Evolutionary conservation across 2,797 vertebrate species (phyloP), one percentile per base, ranked within the genome.

Genomic region (Anisognathus igniventris): DNA sequence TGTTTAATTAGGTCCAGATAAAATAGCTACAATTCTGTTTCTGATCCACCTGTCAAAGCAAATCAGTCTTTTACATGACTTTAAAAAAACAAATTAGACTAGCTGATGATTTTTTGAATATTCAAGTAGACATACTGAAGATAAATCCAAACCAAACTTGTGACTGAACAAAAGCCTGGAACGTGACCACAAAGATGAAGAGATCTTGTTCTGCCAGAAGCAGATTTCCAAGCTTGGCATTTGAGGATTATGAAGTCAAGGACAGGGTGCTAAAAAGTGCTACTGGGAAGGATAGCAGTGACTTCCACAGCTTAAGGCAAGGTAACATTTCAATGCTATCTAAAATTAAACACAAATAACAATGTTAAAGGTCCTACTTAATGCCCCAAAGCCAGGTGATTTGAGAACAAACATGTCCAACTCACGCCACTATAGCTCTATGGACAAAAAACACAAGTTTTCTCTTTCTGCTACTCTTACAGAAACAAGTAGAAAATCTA

Each of bases 1-100:
- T 98, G 97, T 97, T 98, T 98, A 98, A 98, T 98, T 98, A 98
- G 98, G 98, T 98, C 98, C 98, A 98, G 98, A 98, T 97, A 98
- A 98, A 98, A 98, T 96, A 98, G 97, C 98, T 98, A 96, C 97
- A 98, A 98, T 98, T 98, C 98, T 98, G 97, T 97, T 98, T 97
- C 97, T 98, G 97, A 98, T 98, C 98, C 97, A 98, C 98, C 98
- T 98, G 98, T 98, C 98, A 98, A 98, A 98, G 97, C 98, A 98
- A 98, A 98, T 98, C 98, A 98, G 97, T 98, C 98, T 98, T 98
- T 97, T 97, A 97, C 97, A 96, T 95, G 97, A 97, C 97, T 98
- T 98, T 45, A 93, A 98, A 97, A 97, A 97, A 96, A 88, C 97
- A 97, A 98, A 98, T 98, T 97, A 98, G 98, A 98, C 97, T 98